Base-by-base conservation (phyloP, 2,113 vertebrate species). In the Grammomys surdaster region DNA sequence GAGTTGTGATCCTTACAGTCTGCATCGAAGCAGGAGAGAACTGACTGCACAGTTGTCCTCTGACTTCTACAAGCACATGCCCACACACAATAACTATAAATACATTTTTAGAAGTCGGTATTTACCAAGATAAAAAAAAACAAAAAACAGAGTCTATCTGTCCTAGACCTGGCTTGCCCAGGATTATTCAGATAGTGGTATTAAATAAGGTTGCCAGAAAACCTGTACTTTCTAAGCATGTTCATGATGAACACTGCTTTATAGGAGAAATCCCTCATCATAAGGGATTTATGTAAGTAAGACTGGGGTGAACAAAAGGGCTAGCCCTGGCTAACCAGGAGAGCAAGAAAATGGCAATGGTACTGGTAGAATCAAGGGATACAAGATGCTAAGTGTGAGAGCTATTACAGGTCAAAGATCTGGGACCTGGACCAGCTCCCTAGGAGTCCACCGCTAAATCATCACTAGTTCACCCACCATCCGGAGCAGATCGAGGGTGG, bases 71-170 rank as follows among this genome's bases (percentile, higher is more conserved):
- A 43, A 2, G 5, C 22, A 40, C n/a, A 4, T 60, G 81, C 20
- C 10, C n/a, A 11, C 81, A 60, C 3, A 43, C 19, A 16, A 60
- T 7, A 82, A 26, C 46, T 43, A 40, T 58, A 60, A 81, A 36
- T 22, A 56, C 11, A 13, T 4, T 81, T 58, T n/a, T 72, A 72
- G 17, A 40, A 22, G 36, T 22, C 1, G 24, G 7, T 17, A 85
- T 84, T 89, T 88, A 54, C 54, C 80, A 93, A 96, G 33, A 16
- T 73, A 90, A 94, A 56, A 93, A 77, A 7, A 51, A 51, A 20
- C 81, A 90, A 94, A 56, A 93, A 77, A 63, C 63, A 67, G 31
- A 63, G 16, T 33, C 70, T 70, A 2, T 77, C 48, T 90, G 40
- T 91, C 11, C 31, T 40, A 72, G 87, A 92, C 17, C 12, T 51